phyloP scores from a whole-genome alignment of 2,797 vertebrate genomes.

The Gobio occitaniae region DNA sequence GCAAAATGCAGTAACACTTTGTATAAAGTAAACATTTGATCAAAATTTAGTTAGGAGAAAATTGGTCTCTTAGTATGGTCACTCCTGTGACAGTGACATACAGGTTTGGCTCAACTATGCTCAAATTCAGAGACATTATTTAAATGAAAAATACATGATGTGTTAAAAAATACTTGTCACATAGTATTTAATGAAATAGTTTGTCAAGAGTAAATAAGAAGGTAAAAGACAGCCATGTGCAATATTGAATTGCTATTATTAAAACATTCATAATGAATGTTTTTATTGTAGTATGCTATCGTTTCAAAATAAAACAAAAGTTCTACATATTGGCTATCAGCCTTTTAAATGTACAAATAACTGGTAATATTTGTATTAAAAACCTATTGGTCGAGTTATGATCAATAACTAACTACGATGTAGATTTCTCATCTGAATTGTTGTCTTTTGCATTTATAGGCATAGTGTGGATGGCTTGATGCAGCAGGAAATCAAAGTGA shows the following conservation, averaged over 20 bases:
- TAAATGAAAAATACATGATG: background rate
- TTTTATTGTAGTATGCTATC: background rate
- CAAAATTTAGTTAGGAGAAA: background rate
- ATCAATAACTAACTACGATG: background rate
- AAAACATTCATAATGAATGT: background rate
- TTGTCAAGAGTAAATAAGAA: background rate
- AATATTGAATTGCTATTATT: background rate
- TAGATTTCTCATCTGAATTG: background rate
- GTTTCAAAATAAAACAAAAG: background rate
- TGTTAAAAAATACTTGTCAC: background rate
- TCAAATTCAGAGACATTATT: background rate
- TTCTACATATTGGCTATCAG: background rate
- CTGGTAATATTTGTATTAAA: background rate
- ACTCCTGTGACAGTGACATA: background rate
- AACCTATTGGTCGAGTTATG: background rate
- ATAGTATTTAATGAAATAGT: background rate
- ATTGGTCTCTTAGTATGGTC: background rate
- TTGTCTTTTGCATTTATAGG: slow-evolving; percentile 65
- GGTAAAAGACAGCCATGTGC: background rate
- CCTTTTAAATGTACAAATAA: background rate
- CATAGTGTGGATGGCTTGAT: slow-evolving; percentile 67
- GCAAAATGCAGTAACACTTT: background rate
- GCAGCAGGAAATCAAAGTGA: slow-evolving; percentile 68
- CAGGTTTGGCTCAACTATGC: background rate
- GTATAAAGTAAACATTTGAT: background rate